Base-by-base conservation (phyloP, 2,888 invertebrate species). In the Stegophylla sp. region DNA sequence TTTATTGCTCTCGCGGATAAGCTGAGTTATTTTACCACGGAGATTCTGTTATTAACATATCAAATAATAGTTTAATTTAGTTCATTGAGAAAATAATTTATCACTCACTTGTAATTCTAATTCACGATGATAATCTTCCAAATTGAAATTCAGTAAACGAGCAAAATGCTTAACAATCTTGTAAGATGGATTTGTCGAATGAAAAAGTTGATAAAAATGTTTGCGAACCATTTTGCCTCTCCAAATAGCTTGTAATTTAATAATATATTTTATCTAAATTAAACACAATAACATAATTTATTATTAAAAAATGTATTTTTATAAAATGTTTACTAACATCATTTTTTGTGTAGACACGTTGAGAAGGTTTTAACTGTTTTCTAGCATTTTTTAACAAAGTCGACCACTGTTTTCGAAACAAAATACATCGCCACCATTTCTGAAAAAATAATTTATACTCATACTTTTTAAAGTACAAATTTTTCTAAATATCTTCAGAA, bases 91-190 rank as follows among this genome's bases (percentile, higher is more conserved):
- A 34, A 34, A 3, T 34, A 34, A 34, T 34, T 34, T 34, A 34
- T 34, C 7, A 69, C 51, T 23, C n/a, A 79, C 63, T 85, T 91
- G 91, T 67, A 91, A 85, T 85, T 90, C 89, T 69, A 91, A 88
- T 87, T 93, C 93, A 84, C 91, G 90, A 82, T 91, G 90, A 84
- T 93, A 93, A 86, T 93, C 93, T 85, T 91, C 90, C 26, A 91
- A 91, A 71, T 90, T 91, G 83, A 92, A 90, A 85, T 92, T 91
- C 69, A 93, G 86, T 84, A 92, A 88, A 23, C 91, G 90, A 34
- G 92, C 90, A 87, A 93, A 93, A 84, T 90, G 89, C 82, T 90
- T 89, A 3, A 91, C 89, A 17, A 90, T 89, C 82, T 88, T 88
- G 23, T 91, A 88, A 9, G 90, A 88, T 41, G 91, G 90, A 84